Evolutionary conservation across 2,113 vertebrate species (phyloP), one percentile per base, ranked within the genome.

Genomic region (Pseudopodoces humilis): DNA sequence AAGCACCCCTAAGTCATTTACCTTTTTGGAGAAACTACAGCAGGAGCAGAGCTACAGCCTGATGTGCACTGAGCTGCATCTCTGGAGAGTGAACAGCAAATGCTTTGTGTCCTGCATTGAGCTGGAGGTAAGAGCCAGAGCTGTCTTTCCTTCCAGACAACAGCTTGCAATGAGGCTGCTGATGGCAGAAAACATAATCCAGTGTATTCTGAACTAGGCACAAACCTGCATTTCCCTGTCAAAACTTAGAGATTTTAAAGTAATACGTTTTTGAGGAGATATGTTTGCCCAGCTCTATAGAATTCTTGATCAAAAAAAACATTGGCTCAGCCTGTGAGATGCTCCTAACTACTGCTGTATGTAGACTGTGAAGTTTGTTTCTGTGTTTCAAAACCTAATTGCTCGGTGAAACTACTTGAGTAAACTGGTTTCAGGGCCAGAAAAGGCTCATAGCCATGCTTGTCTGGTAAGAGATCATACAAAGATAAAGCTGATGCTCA

Each of bases 371-470:
- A 64, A 49, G n/a, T 70, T 81, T 81, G 47, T 81, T 75, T 70
- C 60, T 84, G 35, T 64, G 15, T 88, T 94, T 91, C 64, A 89
- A 84, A 94, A 91, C 46, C 10, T 64, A 65, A 78, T 79, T 79
- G 31, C 31, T 24, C 6, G 10, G 35, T 90, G 76, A 94, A 96
- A 86, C 79, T 83, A 52, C 71, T 17, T 37, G 71, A 80, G 47
- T 83, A 64, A 95, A 88, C 25, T 43, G 46, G 21, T 79, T 91
- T 83, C 35, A 28, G 70, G 53, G 79, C 55, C 79, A 80, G 79
- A 55, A 80, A n/a, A 90, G 2, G 11, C 46, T 96, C 25, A 59
- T 59, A 63, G 72, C 53, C 27, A 12, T 37, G 41, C 10, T 86
- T 67, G 43, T 77, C 21, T 63, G 22, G 9, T 91, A 52, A 92